Percentiles rank a stretch among this genome's conserved stretches.
Evolutionary conservation across 2,888 invertebrate species (phyloP).

Genomic region (Polylopha cassiicola): DNA sequence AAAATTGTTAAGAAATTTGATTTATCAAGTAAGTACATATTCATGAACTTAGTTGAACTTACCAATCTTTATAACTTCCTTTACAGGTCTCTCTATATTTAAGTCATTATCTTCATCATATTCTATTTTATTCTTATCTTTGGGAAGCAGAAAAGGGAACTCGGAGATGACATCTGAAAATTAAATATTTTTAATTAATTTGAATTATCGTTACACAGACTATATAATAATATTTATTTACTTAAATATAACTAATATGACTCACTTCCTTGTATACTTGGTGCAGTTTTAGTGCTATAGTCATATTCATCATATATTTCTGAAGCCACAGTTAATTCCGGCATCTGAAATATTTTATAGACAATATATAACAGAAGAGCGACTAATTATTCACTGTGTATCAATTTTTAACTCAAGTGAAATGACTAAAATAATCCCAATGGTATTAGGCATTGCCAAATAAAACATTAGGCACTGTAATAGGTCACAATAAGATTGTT

Average conservation of each 20-base stretch:
- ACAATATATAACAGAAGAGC: slow-evolving; percentile 17
- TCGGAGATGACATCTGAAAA: slow-evolving; percentile 83
- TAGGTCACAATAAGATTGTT: slow-evolving; percentile 1
- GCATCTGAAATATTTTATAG: slow-evolving; percentile 56
- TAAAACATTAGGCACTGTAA: slow-evolving; percentile 8
- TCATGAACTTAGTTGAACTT: slow-evolving; percentile 32
- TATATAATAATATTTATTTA: slow-evolving; percentile 5
- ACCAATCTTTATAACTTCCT: slow-evolving; percentile 80
- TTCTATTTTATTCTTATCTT: slow-evolving; percentile 37
- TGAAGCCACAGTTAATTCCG: slow-evolving; percentile 80
- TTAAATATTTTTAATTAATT: slow-evolving; percentile 13
- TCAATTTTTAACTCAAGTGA: no score
- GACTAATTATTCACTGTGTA: no score
- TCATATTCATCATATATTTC: slow-evolving; percentile 85
- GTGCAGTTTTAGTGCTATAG: slow-evolving; percentile 70
- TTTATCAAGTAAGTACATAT: not conserved
- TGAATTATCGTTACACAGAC: slow-evolving; percentile 4
- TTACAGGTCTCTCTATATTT: slow-evolving; percentile 72
- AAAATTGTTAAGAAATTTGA: not conserved
- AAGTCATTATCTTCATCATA: slow-evolving; percentile 85
- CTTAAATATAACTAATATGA: slow-evolving; percentile 19
- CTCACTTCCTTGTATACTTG: slow-evolving; percentile 71
- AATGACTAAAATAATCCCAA: slow-evolving; percentile 20
- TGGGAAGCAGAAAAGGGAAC: slow-evolving; percentile 80
- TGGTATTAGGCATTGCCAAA: slow-evolving; percentile 18